These are phyloP conservation scores for Falcaria lacertinaria DNA, from an alignment of 2,888 invertebrate genomes.

Conservation along the genomic window DNA sequence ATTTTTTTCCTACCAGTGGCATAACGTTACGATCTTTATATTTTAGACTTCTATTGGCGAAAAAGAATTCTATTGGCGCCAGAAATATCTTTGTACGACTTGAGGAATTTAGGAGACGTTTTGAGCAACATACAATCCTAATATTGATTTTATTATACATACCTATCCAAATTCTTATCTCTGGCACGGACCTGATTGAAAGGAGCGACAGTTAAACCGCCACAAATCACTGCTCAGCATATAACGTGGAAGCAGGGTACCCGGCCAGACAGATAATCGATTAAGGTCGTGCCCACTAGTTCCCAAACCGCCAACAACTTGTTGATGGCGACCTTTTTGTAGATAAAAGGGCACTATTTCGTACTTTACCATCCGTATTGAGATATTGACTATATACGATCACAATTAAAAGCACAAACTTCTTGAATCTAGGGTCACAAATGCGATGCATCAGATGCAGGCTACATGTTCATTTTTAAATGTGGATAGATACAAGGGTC, in stretches of 20 bases:
- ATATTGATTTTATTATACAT: background rate
- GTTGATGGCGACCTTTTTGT: slow-evolving; percentile 18
- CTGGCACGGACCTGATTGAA: background rate
- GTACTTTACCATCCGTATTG: background rate
- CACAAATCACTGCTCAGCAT: slow-evolving; percentile 3
- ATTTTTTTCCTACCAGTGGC: no score
- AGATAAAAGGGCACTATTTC: slow-evolving; percentile 9
- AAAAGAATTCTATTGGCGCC: no score
- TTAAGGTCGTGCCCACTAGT: slow-evolving; percentile 12
- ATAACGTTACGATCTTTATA: no score
- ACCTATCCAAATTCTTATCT: background rate
- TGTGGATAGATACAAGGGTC: no score
- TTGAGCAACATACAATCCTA: no score
- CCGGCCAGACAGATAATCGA: slow-evolving; percentile 8
- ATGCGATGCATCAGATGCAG: no score
- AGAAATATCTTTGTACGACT: no score
- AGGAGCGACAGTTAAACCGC: background rate
- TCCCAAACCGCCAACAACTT: slow-evolving; percentile 17
- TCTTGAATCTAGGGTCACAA: no score
- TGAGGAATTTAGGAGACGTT: no score
- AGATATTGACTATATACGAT: no score
- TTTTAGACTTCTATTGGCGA: no score
- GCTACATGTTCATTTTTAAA: no score
- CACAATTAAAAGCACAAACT: background rate
- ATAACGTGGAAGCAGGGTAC: slow-evolving; percentile 2